Conservation (phyloP, 2,797 vertebrate species). For the Micropoecilia bifurca region DNA sequence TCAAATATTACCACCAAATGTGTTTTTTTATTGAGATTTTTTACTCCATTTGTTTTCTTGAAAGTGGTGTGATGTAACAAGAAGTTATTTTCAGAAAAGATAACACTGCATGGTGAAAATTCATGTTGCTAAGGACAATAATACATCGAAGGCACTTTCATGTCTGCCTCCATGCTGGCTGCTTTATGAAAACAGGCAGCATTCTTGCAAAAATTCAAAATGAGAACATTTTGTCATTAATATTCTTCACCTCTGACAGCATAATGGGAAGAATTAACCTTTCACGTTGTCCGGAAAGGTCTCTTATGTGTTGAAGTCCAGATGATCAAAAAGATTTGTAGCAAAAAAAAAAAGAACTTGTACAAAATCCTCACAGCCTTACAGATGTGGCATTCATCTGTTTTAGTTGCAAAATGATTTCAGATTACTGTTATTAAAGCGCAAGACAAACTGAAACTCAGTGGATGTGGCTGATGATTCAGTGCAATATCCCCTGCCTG, state of each 20-base stretch:
- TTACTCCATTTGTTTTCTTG: background rate
- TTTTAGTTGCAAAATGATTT: constrained; percentile 11
- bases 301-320: background rate
- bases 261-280: constrained; percentile 22
- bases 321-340: constrained; percentile 16
- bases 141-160: constrained; percentile 20
- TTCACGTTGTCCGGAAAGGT: constrained; percentile 22
- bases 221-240: constrained; percentile 23
- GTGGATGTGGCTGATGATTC: constrained; percentile 30
- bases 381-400: background rate
- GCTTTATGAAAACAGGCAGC: constrained; percentile 1
- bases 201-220: constrained; percentile 28
- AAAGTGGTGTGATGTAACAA: background rate
- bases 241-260: constrained; percentile 27
- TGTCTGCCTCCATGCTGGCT: background rate
- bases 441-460: constrained; percentile 21
- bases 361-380: background rate
- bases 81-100: background rate
- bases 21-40: background rate
- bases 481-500: constrained; percentile 30
- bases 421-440: constrained; percentile 19
- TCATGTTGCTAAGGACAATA: constrained; percentile 14
- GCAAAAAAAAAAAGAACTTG: background rate
- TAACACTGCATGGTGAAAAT: background rate
- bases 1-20: background rate